These are phyloP conservation scores for Cremastobaeus sp. DNA, from an alignment of 2,888 invertebrate species.

Conservation along the genomic window DNA sequence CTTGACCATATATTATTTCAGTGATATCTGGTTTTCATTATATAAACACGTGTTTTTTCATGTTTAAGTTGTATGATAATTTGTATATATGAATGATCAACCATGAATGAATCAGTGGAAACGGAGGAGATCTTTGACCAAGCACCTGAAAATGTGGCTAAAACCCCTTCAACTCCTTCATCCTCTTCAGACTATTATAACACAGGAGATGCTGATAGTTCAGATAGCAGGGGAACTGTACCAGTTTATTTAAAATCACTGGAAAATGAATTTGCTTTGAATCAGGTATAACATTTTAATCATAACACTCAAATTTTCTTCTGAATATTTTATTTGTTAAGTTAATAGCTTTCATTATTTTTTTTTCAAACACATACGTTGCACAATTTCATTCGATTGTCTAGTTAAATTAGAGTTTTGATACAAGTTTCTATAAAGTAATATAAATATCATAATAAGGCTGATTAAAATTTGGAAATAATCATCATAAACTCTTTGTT, in stretches of 20 bases:
- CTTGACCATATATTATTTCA: too few species aligned
- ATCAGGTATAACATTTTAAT: slow-evolving; percentile 79
- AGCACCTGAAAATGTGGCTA: slow-evolving; percentile 50
- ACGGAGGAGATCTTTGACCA: slow-evolving; percentile 15
- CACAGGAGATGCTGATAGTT: slow-evolving; percentile 81
- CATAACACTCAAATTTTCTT: too few species aligned
- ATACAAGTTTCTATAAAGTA: too few species aligned
- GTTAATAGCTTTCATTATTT: neutral
- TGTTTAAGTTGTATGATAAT: neutral
- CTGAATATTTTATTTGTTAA: neutral
- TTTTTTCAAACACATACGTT: too few species aligned
- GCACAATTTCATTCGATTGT: too few species aligned
- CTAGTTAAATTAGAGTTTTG: too few species aligned
- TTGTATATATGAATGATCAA: too few species aligned
- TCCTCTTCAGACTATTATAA: slow-evolving; percentile 82
- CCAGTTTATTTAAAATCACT: slow-evolving; percentile 79
- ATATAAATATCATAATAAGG: too few species aligned
- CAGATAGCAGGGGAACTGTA: slow-evolving; percentile 81
- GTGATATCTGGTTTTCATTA: too few species aligned
- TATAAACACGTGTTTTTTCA: neutral
- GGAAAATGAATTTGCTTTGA: slow-evolving; percentile 79
- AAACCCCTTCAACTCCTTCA: slow-evolving; percentile 80
- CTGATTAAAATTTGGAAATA: neutral
- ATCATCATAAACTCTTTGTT: too few species aligned
- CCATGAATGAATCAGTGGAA: slow-evolving; percentile 26